Percentiles rank a stretch among this genome's conserved stretches.
Conservation (phyloP, 1,140 invertebrate species). For the Drosophila sp. region DNA sequence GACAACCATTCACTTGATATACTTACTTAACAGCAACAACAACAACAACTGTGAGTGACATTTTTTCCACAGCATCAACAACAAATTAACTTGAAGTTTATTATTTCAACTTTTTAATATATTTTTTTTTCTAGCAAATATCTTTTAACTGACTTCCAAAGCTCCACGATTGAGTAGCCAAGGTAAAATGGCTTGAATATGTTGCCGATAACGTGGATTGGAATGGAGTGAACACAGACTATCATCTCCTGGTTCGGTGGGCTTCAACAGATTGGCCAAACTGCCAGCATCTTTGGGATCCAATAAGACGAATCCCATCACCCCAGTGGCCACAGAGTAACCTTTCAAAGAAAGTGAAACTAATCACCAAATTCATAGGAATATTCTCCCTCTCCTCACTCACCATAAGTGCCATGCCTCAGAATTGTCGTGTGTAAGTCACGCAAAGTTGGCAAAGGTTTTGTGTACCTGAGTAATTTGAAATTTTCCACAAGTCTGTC, state of each 20-base stretch:
- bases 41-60: background rate
- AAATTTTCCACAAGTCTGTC: slow-evolving; percentile 56
- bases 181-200: slow-evolving; percentile 59
- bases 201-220: slow-evolving; percentile 64
- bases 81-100: background rate
- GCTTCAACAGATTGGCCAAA: slow-evolving; percentile 55
- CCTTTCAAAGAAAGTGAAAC: slow-evolving; percentile 15
- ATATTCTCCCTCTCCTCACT: background rate
- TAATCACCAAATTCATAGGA: background rate
- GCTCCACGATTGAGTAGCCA: slow-evolving; percentile 70
- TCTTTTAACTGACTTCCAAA: slow-evolving; percentile 22
- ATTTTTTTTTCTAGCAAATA: too few species aligned
- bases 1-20: slow-evolving; percentile 4
- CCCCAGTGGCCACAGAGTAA: slow-evolving; percentile 50
- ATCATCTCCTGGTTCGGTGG: slow-evolving; percentile 42
- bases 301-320: slow-evolving; percentile 67
- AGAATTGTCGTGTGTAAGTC: slow-evolving; percentile 57
- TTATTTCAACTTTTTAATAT: background rate
- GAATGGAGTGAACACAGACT: slow-evolving; percentile 40
- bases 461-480: slow-evolving; percentile 58
- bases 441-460: slow-evolving; percentile 48
- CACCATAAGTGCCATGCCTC: slow-evolving; percentile 62
- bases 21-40: background rate
- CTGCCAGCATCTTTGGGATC: slow-evolving; percentile 64
- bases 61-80: background rate